Evolutionary conservation across 2,888 invertebrate species (phyloP).

Genomic region (Alcis repandata): DNA sequence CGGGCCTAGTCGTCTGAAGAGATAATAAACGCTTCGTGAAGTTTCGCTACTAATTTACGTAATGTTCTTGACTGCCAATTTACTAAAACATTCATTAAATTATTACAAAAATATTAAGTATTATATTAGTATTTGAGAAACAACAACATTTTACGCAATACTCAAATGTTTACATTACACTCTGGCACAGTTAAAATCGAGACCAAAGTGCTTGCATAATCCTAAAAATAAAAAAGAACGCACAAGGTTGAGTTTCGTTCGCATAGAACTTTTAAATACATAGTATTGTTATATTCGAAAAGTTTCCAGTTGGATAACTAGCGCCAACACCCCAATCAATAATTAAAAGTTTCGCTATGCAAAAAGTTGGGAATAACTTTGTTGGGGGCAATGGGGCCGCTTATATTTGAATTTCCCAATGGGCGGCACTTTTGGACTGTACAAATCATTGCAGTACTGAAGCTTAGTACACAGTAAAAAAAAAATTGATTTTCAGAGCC

Average conservation of each 20-base stretch:
- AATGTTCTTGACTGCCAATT: background rate
- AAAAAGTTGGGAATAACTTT: conserved; percentile 51
- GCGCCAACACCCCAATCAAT: conserved; percentile 51
- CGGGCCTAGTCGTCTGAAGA: background rate
- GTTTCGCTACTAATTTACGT: background rate
- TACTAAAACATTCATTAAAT: too few species aligned
- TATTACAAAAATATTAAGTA: too few species aligned
- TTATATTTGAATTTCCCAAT: conserved; percentile 47
- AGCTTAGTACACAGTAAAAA: background rate
- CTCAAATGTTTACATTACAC: too few species aligned
- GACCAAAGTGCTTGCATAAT: too few species aligned
- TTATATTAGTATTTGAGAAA: too few species aligned
- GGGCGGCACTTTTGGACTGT: conserved; percentile 22
- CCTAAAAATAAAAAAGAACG: background rate
- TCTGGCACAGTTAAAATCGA: too few species aligned
- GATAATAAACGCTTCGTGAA: background rate
- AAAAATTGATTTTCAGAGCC: background rate
- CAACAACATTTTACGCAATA: too few species aligned
- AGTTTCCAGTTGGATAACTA: conserved; percentile 38
- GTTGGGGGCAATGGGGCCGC: conserved; percentile 38
- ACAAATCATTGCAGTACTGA: conserved; percentile 3
- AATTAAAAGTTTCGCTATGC: conserved; percentile 57
- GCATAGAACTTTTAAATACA: background rate
- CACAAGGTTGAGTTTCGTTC: background rate
- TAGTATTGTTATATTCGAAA: conserved; percentile 24